Percentiles rank a stretch among this genome's conserved stretches.
Conservation (phyloP, 2,888 invertebrate species). For the Entomobrya proxima region DNA sequence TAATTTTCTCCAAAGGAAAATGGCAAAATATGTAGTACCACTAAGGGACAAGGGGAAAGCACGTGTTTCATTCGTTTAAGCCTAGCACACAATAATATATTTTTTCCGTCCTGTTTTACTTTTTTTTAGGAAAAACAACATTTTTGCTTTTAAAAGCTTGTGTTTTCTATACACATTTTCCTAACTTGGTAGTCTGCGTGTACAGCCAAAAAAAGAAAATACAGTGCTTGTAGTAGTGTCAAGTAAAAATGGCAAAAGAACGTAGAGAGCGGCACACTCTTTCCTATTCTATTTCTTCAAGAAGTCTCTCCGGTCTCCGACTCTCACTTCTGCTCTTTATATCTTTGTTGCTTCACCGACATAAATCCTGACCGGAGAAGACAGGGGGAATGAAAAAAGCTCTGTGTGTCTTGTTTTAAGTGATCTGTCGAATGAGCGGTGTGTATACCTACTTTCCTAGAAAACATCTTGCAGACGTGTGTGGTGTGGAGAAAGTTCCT, state of each 20-base stretch:
- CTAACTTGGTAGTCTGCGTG: too few relatives aligned
- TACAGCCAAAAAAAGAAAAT: too few relatives aligned
- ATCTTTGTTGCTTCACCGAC: conserved; percentile 52
- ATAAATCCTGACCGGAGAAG: conserved; percentile 63
- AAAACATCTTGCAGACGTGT: too few relatives aligned
- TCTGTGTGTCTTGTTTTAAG: conserved; percentile 59
- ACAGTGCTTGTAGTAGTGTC: too few relatives aligned
- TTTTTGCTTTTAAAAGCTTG: conserved; percentile 18
- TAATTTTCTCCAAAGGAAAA: conserved; percentile 4
- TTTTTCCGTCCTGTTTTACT: conserved; percentile 6
- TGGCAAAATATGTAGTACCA: not conserved
- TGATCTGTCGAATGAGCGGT: conserved; percentile 63
- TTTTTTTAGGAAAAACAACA: not conserved
- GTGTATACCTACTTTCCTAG: not conserved
- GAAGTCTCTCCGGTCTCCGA: not conserved
- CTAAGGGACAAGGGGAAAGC: conserved; percentile 20
- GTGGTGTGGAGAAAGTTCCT: not conserved
- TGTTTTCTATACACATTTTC: too few relatives aligned
- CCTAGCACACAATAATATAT: conserved; percentile 24
- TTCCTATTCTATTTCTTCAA: not conserved
- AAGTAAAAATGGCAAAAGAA: too few relatives aligned
- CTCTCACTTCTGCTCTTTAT: not conserved
- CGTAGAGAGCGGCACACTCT: not conserved
- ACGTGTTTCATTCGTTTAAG: conserved; percentile 45
- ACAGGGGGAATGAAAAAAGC: conserved; percentile 58